Conservation (phyloP, 2,113 vertebrate species). For the Embiotoca jacksoni region DNA sequence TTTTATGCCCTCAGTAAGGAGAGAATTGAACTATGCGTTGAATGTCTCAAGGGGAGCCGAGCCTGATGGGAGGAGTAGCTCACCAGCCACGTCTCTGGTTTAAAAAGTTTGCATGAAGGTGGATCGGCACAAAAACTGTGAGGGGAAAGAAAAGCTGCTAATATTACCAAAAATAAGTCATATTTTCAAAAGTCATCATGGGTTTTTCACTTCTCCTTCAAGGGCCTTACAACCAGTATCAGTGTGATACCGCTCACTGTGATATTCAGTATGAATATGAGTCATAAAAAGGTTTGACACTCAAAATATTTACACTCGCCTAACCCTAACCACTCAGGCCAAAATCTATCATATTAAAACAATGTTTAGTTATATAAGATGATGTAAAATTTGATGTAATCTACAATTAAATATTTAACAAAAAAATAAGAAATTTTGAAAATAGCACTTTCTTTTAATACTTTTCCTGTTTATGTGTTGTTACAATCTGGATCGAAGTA, state of each 20-base stretch:
- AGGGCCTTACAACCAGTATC: constrained; percentile 3
- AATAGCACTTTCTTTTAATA: background rate
- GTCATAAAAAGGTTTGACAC: constrained; percentile 55
- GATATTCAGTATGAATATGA: constrained; percentile 45
- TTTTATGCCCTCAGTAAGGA: constrained; percentile 58
- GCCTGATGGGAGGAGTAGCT: constrained; percentile 50
- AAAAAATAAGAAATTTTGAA: background rate
- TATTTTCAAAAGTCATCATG: constrained; percentile 14
- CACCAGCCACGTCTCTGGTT: constrained; percentile 21
- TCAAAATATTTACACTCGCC: constrained; percentile 28
- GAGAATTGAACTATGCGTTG: constrained; percentile 65
- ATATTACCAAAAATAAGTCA: constrained; percentile 19
- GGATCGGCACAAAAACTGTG: background rate
- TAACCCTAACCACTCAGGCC: no score
- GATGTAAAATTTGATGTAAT: background rate
- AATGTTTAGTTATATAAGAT: constrained; percentile 10
- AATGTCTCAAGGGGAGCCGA: constrained; percentile 45
- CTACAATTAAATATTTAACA: background rate
- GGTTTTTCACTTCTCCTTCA: constrained; percentile 32
- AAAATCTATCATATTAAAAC: constrained; percentile 10
- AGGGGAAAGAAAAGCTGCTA: constrained; percentile 1
- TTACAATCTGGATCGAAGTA: background rate
- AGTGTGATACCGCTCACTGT: constrained; percentile 34
- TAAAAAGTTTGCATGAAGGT: constrained; percentile 32
- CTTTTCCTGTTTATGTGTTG: background rate